A percentile compares a stretch with the other conserved stretches of the same genome.
Conservation (phyloP, 2,888 invertebrate species). For the Leucozona laternaria region DNA sequence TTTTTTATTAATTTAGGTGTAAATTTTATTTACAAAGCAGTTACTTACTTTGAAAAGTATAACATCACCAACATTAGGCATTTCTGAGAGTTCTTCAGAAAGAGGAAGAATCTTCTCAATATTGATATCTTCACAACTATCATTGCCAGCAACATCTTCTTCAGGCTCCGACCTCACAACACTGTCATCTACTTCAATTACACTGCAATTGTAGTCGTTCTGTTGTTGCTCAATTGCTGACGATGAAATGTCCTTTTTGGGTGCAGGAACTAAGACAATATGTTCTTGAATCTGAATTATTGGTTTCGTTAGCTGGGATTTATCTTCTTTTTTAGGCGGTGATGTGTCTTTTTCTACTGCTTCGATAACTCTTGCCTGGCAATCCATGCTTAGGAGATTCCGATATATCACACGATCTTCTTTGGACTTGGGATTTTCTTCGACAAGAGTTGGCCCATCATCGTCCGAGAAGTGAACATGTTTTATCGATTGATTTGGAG, state of each 20-base stretch:
- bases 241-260: not conserved
- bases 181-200: conserved; percentile 62
- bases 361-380: conserved; percentile 13
- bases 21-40: too few relatives aligned
- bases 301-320: not conserved
- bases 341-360: not conserved
- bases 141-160: not conserved
- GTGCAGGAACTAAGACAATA: conserved; percentile 33
- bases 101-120: conserved; percentile 40
- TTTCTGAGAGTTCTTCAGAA: conserved; percentile 14
- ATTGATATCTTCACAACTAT: not conserved
- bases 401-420: not conserved
- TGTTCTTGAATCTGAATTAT: conserved; percentile 51
- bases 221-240: not conserved
- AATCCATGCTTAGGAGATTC: conserved; percentile 14
- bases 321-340: too few relatives aligned
- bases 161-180: not conserved
- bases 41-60: conserved; percentile 57
- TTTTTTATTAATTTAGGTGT: too few relatives aligned
- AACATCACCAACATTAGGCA: conserved; percentile 45
- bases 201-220: conserved; percentile 1
- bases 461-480: conserved; percentile 45
- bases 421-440: not conserved
- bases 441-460: not conserved
- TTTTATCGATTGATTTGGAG: conserved; percentile 28